Evolutionary conservation across 1,140 invertebrate species (phyloP).

Genomic region (Formica exsecta): DNA sequence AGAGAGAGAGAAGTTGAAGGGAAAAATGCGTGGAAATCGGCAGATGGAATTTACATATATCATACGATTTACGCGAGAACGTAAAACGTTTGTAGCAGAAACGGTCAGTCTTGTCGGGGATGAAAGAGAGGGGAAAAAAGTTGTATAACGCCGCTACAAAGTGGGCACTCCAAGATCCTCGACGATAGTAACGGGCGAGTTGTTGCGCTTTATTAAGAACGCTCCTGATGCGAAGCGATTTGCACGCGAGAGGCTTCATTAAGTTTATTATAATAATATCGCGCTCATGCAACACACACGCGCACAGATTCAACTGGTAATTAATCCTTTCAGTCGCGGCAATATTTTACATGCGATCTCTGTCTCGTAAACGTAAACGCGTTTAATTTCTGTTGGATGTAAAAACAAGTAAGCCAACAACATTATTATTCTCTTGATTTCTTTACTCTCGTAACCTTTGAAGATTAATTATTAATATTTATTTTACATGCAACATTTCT

Average conservation of each 20-base stretch:
- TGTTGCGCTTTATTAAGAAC: slow-evolving; percentile 62
- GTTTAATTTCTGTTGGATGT: slow-evolving; percentile 45
- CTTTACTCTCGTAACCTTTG: background rate
- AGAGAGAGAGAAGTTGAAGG: background rate
- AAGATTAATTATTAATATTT: slow-evolving; percentile 11
- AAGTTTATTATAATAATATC: slow-evolving; percentile 52
- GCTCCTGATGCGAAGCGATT: slow-evolving; percentile 49
- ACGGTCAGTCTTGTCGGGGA: slow-evolving; percentile 5
- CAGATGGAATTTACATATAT: slow-evolving; percentile 60
- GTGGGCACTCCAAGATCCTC: slow-evolving; percentile 38
- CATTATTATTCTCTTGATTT: slow-evolving; percentile 20
- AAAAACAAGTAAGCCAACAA: background rate
- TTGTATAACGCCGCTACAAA: slow-evolving; percentile 45
- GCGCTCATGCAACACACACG: slow-evolving; percentile 33
- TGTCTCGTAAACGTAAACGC: slow-evolving; percentile 27
- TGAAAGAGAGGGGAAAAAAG: background rate
- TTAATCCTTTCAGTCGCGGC: slow-evolving; percentile 56
- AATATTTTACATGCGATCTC: slow-evolving; percentile 34
- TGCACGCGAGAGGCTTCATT: slow-evolving; percentile 53
- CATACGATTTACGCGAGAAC: slow-evolving; percentile 53
- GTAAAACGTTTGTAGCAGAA: slow-evolving; percentile 53
- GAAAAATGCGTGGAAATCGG: slow-evolving; percentile 54
- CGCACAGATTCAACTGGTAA: slow-evolving; percentile 44
- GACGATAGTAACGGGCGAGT: slow-evolving; percentile 63
- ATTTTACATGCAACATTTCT: slow-evolving; percentile 18